A percentile compares a stretch with the other conserved stretches of the same genome.
phyloP scores from a whole-genome alignment of 2,888 invertebrate genomes.

The Epinotia bilunana region DNA sequence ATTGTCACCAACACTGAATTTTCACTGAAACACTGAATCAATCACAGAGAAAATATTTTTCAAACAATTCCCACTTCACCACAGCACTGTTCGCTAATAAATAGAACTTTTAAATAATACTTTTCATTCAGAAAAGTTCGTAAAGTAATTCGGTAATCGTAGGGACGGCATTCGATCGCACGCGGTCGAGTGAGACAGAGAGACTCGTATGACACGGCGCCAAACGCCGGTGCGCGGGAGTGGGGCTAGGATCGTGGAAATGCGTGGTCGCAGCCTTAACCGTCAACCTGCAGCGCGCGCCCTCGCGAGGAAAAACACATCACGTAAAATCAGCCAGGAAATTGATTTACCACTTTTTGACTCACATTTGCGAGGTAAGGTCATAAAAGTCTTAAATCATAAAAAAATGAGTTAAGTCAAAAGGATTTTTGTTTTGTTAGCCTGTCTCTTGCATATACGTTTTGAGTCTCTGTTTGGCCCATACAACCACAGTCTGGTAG shows the following conservation, averaged over 20 bases:
- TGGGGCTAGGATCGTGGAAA: conserved; percentile 77
- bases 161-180: conserved; percentile 62
- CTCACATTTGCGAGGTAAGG: too few species aligned
- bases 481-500: too few species aligned
- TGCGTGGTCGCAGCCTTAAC: conserved; percentile 68
- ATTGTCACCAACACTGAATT: conserved; percentile 51
- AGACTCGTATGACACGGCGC: conserved; percentile 66
- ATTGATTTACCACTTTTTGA: too few species aligned
- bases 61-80: conserved; percentile 42
- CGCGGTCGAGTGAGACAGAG: conserved; percentile 70
- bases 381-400: too few species aligned
- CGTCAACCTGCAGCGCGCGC: conserved; percentile 45
- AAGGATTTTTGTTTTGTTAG: too few species aligned
- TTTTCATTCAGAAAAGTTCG: conserved; percentile 81
- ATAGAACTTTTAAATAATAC: conserved; percentile 59
- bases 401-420: too few species aligned
- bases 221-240: conserved; percentile 63
- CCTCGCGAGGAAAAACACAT: conserved; percentile 16
- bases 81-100: conserved; percentile 27
- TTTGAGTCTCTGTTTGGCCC: too few species aligned
- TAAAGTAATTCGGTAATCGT: conserved; percentile 61
- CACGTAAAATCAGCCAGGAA: neutral
- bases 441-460: too few species aligned
- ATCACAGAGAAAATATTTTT: conserved; percentile 34
- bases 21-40: conserved; percentile 51